phyloP scores from a whole-genome alignment of 2,113 vertebrate genomes.

The Phalacrocorax aristotelis region DNA sequence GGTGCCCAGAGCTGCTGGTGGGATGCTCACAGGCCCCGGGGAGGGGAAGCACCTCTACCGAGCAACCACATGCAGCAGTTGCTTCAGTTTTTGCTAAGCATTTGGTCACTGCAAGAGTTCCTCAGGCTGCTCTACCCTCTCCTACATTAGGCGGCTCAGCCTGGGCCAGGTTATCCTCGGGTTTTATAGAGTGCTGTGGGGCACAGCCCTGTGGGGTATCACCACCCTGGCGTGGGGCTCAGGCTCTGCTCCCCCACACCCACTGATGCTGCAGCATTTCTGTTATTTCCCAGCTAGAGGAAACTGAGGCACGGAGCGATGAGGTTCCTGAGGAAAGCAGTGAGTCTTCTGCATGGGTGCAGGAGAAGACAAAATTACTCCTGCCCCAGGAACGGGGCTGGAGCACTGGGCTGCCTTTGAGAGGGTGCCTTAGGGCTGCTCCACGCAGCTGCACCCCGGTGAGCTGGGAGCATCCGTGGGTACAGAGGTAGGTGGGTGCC shows the following conservation, averaged over 20 bases:
- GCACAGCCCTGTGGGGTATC: not conserved
- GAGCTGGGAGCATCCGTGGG: not conserved
- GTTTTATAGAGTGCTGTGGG: fast-evolving
- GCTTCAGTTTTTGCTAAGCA: not conserved
- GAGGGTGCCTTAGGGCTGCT: not conserved
- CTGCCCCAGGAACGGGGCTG: not conserved
- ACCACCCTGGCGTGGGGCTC: not conserved
- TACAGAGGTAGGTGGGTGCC: not conserved
- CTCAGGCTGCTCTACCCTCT: not conserved
- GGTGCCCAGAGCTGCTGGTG: not conserved
- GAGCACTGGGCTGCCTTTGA: not conserved
- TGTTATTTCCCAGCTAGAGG: not conserved
- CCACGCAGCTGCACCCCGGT: fast-evolving
- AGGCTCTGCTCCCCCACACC: too few species aligned
- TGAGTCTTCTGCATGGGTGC: not conserved
- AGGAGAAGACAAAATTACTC: not conserved
- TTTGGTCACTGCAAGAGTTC: not conserved
- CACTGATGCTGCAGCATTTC: not conserved
- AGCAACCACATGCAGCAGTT: fast-evolving
- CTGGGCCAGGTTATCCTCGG: not conserved
- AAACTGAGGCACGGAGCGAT: not conserved
- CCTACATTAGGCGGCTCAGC: not conserved
- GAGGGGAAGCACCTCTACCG: not conserved
- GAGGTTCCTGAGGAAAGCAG: not conserved
- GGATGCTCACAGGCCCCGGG: not conserved